Conservation (phyloP, 2,888 invertebrate genomes). For the Lordiphosa andalusiaca region DNA sequence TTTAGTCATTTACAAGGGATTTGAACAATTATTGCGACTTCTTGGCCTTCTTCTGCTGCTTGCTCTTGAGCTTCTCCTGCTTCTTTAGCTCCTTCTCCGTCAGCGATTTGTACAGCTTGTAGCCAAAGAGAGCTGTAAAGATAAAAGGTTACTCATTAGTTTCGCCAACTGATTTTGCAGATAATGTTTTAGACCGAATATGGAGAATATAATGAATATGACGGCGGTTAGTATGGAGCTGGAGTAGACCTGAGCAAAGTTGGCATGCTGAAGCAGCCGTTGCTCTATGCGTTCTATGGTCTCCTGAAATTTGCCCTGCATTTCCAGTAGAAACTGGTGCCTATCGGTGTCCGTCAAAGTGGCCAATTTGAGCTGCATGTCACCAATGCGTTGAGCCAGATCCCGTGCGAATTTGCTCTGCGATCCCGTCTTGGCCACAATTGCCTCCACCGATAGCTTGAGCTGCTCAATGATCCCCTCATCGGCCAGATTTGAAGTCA, state of each 20-base stretch:
- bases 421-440: slow-evolving; percentile 67
- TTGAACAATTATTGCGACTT: slow-evolving; percentile 64
- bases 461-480: slow-evolving; percentile 68
- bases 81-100: slow-evolving; percentile 87
- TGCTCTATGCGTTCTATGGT: slow-evolving; percentile 67
- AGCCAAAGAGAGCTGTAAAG: slow-evolving; percentile 91
- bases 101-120: slow-evolving; percentile 90
- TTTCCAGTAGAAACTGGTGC: slow-evolving; percentile 65
- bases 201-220: slow-evolving; percentile 65
- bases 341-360: slow-evolving; percentile 65
- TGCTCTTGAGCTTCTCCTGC: slow-evolving; percentile 90
- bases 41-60: slow-evolving; percentile 91
- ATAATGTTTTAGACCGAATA: slow-evolving; percentile 58
- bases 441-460: slow-evolving; percentile 61
- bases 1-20: slow-evolving; percentile 53
- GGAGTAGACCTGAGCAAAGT: slow-evolving; percentile 64
- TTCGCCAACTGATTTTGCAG: not conserved
- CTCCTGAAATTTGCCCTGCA: slow-evolving; percentile 68
- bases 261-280: slow-evolving; percentile 58
- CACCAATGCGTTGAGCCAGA: slow-evolving; percentile 57
- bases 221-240: slow-evolving; percentile 67
- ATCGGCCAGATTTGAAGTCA: slow-evolving; percentile 9
- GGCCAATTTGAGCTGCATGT: slow-evolving; percentile 64
- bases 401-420: slow-evolving; percentile 62
- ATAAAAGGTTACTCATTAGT: not conserved